phyloP scores from a whole-genome alignment of 2,113 vertebrate species.

The Peromyscus californicus region DNA sequence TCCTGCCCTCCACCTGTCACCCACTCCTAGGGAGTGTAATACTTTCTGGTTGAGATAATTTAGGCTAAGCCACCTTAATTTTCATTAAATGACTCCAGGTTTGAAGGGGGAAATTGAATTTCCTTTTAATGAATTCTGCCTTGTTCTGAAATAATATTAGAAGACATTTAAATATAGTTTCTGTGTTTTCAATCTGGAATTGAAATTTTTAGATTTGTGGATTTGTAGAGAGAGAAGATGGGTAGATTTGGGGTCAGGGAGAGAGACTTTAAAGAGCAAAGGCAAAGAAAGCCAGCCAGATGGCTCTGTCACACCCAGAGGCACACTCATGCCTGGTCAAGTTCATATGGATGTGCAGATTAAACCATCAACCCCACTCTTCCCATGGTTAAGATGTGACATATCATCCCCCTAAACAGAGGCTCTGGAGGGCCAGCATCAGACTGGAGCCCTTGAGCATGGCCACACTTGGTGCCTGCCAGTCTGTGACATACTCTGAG shows the following conservation, averaged over 20 bases:
- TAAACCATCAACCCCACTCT: slow-evolving; percentile 85
- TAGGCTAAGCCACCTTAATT: not conserved
- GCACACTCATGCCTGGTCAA: not conserved
- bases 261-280: slow-evolving; percentile 23
- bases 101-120: not conserved
- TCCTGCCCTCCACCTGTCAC: not conserved
- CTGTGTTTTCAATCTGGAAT: slow-evolving; percentile 50
- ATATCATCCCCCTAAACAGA: slow-evolving; percentile 88
- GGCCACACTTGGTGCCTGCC: slow-evolving; percentile 86
- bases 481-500: slow-evolving; percentile 90
- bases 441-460: slow-evolving; percentile 84
- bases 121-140: not conserved
- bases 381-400: slow-evolving; percentile 89
- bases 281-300: not conserved
- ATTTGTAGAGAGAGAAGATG: not conserved
- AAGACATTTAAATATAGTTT: slow-evolving; percentile 42
- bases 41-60: not conserved
- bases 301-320: not conserved
- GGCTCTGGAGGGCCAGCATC: slow-evolving; percentile 85
- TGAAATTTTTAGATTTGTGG: not conserved
- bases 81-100: not conserved
- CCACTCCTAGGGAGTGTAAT: not conserved
- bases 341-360: slow-evolving; percentile 48
- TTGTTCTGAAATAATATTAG: slow-evolving; percentile 40
- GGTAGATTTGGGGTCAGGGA: not conserved